Percentiles rank a stretch among this genome's conserved stretches.
phyloP scores from a whole-genome alignment of 2,797 vertebrate genomes.

The Aldrovandia affinis region DNA sequence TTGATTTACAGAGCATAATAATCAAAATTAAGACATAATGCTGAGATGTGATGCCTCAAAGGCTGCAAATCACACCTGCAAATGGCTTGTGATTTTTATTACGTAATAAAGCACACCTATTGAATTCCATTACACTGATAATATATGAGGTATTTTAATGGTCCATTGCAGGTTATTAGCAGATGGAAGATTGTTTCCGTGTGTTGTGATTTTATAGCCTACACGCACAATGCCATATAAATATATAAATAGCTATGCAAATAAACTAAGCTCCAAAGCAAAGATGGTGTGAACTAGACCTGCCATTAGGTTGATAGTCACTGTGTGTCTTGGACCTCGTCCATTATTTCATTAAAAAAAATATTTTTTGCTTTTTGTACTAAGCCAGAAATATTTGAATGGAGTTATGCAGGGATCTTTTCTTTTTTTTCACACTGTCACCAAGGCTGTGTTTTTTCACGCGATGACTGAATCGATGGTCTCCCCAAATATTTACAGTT shows the following conservation, averaged over 20 bases:
- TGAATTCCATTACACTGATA: constrained; percentile 9
- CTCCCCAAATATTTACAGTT: not conserved
- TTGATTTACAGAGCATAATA: not conserved
- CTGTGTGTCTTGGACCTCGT: not conserved
- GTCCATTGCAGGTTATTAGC: not conserved
- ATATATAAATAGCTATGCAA: constrained; percentile 1
- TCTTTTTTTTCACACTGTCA: not conserved
- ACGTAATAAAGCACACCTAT: constrained; percentile 8
- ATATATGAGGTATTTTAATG: not conserved
- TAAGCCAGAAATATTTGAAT: not conserved
- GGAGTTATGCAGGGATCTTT: not conserved
- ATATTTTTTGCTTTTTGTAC: not conserved
- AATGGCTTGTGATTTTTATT: not conserved
- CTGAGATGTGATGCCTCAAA: not conserved
- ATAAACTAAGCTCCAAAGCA: not conserved
- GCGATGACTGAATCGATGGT: not conserved
- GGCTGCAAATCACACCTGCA: not conserved
- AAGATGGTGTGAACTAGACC: not conserved
- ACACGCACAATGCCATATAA: not conserved
- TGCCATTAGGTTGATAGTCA: not conserved
- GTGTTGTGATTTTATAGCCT: not conserved
- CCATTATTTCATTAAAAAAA: too few relatives aligned
- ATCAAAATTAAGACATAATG: not conserved
- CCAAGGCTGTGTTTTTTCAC: not conserved
- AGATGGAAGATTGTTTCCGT: constrained; percentile 2